Evolutionary conservation across 2,113 vertebrate genomes (phyloP), one percentile per base, ranked within the genome.

Genomic region (Kobus ellipsiprymnus): DNA sequence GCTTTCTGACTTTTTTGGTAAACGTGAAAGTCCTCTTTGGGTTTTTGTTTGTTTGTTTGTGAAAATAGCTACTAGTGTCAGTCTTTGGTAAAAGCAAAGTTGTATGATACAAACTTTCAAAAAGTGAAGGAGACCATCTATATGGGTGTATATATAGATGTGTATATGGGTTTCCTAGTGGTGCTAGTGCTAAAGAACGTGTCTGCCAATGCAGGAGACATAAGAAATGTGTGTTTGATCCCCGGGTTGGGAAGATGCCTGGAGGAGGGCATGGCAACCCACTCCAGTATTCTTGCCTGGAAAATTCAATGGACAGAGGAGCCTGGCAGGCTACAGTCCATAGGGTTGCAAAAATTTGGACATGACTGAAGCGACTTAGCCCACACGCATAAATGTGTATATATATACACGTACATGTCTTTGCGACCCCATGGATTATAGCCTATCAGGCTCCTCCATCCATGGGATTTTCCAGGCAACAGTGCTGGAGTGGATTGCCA

Each of bases 131-230:
- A 77, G 14, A 15, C 67, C 7, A 3, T 78, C 48, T 54, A 3
- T 30, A 12, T 71, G n/a, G n/a, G 19, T 71, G 17, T 82, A 2
- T 59, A n/a, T 67, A 94, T 27, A 25, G 64, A 10, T 44, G 33
- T 16, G 8, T 55, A 2, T 21, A 55, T 21, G 59, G 27, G 1
- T 5, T 71, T 71, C 64, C 33, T 2, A 17, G 64, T 10, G 64
- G n/a, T 11, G 17, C 64, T 21, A 2, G 17, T 21, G n/a, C 9
- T 36, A 21, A 71, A 36, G n/a, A 21, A 5, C 0, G 2, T 0
- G 17, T n/a, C 17, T 67, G 8, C 16, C 64, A 10, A 5, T 21
- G 64, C 33, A n/a, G 64, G 64, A 67, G 64, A 36, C 64, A 0
- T 19, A 36, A 21, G 33, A 10, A 19, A 67, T 67, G 64, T 0